Evolutionary conservation across 2,797 vertebrate genomes (phyloP).

Genomic region (Pagetopsis macropterus): DNA sequence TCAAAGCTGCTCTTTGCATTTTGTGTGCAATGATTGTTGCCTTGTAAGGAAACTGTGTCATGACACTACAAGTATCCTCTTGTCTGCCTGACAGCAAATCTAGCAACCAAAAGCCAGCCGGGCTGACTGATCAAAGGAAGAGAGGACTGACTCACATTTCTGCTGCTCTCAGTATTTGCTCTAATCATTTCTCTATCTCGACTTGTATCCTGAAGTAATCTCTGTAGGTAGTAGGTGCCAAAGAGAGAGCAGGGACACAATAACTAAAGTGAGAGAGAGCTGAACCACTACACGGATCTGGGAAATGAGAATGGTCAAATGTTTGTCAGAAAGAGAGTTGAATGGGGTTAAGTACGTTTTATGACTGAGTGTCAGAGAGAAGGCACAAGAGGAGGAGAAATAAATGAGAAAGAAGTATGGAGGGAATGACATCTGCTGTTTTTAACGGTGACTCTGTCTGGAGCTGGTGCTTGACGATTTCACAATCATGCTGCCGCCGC

Average conservation of each 20-base stretch:
- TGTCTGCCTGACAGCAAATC: slow-evolving; percentile 66
- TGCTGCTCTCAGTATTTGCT: slow-evolving; percentile 21
- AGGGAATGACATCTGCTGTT: not conserved
- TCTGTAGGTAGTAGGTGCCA: slow-evolving; percentile 10
- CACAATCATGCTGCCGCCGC: not conserved
- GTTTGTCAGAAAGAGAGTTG: slow-evolving; percentile 13
- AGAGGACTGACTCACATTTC: slow-evolving; percentile 59
- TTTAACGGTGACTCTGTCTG: not conserved
- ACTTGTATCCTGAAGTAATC: slow-evolving; percentile 31
- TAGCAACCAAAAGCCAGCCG: slow-evolving; percentile 62
- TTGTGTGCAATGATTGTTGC: slow-evolving; percentile 45
- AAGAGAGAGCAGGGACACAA: slow-evolving; percentile 7
- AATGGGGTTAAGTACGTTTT: slow-evolving; percentile 9
- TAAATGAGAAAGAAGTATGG: slow-evolving; percentile 12
- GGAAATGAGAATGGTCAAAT: slow-evolving; percentile 1
- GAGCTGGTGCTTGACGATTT: slow-evolving; percentile 27
- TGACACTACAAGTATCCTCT: slow-evolving; percentile 64
- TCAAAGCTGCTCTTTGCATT: slow-evolving; percentile 13
- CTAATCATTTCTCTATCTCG: slow-evolving; percentile 42
- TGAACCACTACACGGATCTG: not conserved
- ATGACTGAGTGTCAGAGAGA: not conserved
- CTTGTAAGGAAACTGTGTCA: slow-evolving; percentile 50
- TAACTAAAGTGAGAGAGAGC: slow-evolving; percentile 1
- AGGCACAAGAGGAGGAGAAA: slow-evolving; percentile 16
- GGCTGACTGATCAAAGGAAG: slow-evolving; percentile 63